Conservation (phyloP, 2,888 invertebrate genomes). For the Drosophila monieri region DNA sequence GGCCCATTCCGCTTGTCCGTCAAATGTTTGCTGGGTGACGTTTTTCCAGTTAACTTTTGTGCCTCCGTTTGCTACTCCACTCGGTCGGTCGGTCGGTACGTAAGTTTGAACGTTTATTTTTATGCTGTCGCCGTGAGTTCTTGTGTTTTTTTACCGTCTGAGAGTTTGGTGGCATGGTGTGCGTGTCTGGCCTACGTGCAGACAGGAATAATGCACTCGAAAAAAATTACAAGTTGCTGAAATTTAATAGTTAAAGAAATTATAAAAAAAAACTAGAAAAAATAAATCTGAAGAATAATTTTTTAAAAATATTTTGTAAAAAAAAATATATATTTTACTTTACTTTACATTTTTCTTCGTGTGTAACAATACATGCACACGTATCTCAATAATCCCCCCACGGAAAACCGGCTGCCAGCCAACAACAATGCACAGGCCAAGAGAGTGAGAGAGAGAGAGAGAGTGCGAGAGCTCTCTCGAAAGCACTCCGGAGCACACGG, state of each 20-base stretch:
- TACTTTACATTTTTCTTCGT: constrained; percentile 1
- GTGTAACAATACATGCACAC: constrained; percentile 41
- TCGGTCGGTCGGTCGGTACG: constrained; percentile 12
- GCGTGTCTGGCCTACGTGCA: constrained; percentile 78
- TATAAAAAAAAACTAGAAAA: too few relatives aligned
- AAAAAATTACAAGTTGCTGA: background rate
- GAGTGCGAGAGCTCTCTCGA: constrained; percentile 23
- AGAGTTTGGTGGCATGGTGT: constrained; percentile 52
- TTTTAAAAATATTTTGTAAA: too few relatives aligned
- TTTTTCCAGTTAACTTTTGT: constrained; percentile 73
- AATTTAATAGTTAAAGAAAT: too few relatives aligned
- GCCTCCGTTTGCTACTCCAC: constrained; percentile 33
- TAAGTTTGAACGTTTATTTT: constrained; percentile 68
- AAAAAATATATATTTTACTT: too few relatives aligned
- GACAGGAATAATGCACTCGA: constrained; percentile 59
- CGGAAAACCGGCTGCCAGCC: constrained; percentile 73
- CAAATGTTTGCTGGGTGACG: constrained; percentile 60
- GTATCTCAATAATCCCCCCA: constrained; percentile 72
- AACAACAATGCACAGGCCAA: constrained; percentile 53
- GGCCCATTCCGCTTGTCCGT: background rate
- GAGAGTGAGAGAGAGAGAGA: constrained; percentile 9
- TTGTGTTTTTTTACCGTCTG: constrained; percentile 72
- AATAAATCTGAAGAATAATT: too few relatives aligned
- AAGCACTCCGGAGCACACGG: background rate
- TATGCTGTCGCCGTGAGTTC: constrained; percentile 75